A percentile compares a stretch with the other conserved stretches of the same genome.
These are phyloP conservation scores for Philopotamus ludificatus DNA, from an alignment of 1,140 invertebrate species.

Conservation along the genomic window DNA sequence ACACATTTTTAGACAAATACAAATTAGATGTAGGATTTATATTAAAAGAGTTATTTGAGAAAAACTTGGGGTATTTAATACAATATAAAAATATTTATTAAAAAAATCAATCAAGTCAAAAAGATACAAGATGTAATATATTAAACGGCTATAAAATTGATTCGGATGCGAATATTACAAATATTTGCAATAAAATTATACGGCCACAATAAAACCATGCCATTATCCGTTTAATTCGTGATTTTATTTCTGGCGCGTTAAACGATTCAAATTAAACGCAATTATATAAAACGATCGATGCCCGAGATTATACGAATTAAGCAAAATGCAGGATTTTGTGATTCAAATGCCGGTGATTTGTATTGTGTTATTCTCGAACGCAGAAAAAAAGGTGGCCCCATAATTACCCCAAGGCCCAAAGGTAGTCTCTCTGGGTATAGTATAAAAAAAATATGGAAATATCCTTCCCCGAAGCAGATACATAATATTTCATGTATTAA, in stretches of 20 bases:
- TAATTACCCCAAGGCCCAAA: conserved; percentile 17
- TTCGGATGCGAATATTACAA: conserved; percentile 16
- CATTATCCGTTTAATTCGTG: background rate
- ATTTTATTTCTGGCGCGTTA: conserved; percentile 11
- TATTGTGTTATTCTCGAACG: conserved; percentile 6
- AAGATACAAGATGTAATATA: no score
- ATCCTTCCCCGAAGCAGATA: conserved; percentile 20
- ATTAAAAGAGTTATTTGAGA: no score
- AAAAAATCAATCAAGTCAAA: no score
- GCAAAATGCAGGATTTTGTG: conserved; percentile 23
- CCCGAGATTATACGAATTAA: conserved; percentile 22
- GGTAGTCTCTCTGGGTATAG: background rate
- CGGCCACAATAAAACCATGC: background rate
- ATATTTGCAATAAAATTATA: conserved; percentile 9
- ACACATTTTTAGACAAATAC: no score
- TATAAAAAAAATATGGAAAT: conserved; percentile 10
- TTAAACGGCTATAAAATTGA: no score
- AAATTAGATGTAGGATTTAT: no score
- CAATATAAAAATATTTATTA: no score
- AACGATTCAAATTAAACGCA: conserved; percentile 12
- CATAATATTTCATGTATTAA: no score
- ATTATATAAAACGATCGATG: conserved; percentile 1
- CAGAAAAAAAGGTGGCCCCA: background rate
- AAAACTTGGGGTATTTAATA: no score
- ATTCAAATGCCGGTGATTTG: conserved; percentile 20